Evolutionary conservation across 2,888 invertebrate genomes (phyloP).

Genomic region (Eupithecia subfuscata): DNA sequence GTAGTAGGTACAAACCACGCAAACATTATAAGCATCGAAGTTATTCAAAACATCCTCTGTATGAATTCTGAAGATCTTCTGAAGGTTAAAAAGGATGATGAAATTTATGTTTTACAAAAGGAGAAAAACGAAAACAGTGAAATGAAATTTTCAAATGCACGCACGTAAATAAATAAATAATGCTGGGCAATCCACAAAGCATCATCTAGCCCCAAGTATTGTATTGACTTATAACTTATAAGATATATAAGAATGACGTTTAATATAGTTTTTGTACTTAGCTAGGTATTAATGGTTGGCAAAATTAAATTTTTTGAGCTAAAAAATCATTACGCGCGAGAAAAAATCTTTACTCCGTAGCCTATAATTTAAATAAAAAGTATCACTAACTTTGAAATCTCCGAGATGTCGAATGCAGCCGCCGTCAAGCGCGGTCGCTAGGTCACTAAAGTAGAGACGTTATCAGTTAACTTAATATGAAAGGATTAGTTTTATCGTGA

Average conservation of each 20-base stretch:
- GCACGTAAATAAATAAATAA: no score
- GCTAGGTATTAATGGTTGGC: background rate
- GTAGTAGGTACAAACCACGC: background rate
- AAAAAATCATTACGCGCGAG: background rate
- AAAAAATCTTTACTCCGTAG: background rate
- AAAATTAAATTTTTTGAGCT: background rate
- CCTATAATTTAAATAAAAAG: conserved; percentile 27
- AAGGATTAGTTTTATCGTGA: conserved; percentile 71
- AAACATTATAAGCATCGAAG: conserved; percentile 6
- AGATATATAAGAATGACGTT: background rate
- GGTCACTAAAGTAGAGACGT: conserved; percentile 61
- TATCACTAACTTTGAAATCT: conserved; percentile 45
- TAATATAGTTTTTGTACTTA: background rate
- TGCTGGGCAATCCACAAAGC: no score
- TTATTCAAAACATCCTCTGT: conserved; percentile 17
- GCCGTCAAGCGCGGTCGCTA: conserved; percentile 46
- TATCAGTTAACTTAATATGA: conserved; percentile 55
- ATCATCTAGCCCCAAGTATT: no score
- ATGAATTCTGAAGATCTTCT: conserved; percentile 14
- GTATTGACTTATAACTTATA: no score
- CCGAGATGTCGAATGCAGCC: conserved; percentile 35
- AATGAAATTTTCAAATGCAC: background rate
- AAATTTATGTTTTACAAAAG: background rate
- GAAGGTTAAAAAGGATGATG: conserved; percentile 9
- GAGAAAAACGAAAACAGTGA: background rate